Base-by-base conservation (phyloP, 2,113 vertebrate species). In the Megaceryle torquata region DNA sequence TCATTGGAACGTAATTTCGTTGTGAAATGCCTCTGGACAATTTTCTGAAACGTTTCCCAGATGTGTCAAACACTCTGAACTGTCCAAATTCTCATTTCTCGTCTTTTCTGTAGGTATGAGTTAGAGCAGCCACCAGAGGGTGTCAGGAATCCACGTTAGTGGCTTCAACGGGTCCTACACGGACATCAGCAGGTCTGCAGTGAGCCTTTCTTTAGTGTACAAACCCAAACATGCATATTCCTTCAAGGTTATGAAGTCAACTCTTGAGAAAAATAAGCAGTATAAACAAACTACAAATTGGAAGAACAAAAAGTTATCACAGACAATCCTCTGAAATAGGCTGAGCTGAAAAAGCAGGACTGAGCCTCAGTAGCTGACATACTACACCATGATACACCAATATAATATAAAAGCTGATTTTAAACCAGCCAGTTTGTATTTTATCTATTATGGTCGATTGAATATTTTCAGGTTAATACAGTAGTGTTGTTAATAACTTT, bases 141-240 rank as follows among this genome's bases (percentile, higher is more conserved):
- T 22, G 65, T 79, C 60, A 19, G 31, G 75, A 33, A 15, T 41
- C 80, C 39, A 16, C 9, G 9, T 15, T 9, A 26, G 15, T 6
- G 20, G 6, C 13, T 19, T 56, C 33, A 6, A 3, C 2, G 1
- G 1, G 6, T 15, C 9, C 10, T 28, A 1, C 5, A 4, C 0
- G 1, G 24, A 4, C 11, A 3, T 4, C 33, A 18, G 26, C 22
- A 22, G 26, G 12, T 26, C 64, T 26, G 25, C 59, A 7, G 11
- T 0, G 7, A 74, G 57, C 13, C 11, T 26, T 37, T 5, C 16
- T 15, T 26, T 8, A 11, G 10, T 3, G 6, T 5, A 10, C 33
- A 33, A 57, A 44, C 3, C 8, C 5, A 16, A 15, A 5, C 5
- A 13, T 1, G 9, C 9, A 2, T 21, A 20, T 13, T 69, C 31